phyloP scores from a whole-genome alignment of 1,140 invertebrate genomes.

The Ylistrum balloti region DNA sequence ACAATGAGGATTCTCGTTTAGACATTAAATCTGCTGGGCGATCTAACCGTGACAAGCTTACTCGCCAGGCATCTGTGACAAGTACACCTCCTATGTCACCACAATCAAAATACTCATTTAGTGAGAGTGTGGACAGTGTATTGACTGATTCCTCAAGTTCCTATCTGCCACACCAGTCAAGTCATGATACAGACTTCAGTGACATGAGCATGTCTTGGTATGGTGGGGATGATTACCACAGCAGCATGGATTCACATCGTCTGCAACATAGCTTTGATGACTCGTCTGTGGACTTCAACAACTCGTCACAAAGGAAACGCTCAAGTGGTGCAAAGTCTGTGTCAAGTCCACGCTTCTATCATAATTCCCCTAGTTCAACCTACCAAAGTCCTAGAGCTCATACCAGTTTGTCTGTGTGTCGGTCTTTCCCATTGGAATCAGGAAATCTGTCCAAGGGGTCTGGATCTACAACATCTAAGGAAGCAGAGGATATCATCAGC shows the following conservation, averaged over 20 bases:
- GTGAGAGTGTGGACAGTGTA: constrained; percentile 74
- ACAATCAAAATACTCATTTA: constrained; percentile 72
- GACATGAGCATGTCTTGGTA: constrained; percentile 56
- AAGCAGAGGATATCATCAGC: constrained; percentile 65
- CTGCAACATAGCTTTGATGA: constrained; percentile 63
- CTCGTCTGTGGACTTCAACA: constrained; percentile 54
- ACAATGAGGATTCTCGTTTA: constrained; percentile 62
- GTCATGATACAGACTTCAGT: constrained; percentile 62
- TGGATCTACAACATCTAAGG: constrained; percentile 55
- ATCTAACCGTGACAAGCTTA: constrained; percentile 44
- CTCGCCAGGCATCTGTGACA: constrained; percentile 53
- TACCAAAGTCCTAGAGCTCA: constrained; percentile 45
- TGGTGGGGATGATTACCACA: constrained; percentile 58
- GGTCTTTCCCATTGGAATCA: constrained; percentile 56
- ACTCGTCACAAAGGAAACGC: constrained; percentile 53
- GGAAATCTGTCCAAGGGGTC: constrained; percentile 46
- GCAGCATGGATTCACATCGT: constrained; percentile 55
- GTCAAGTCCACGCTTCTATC: constrained; percentile 64
- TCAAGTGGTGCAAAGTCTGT: constrained; percentile 51
- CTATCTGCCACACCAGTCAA: constrained; percentile 66
- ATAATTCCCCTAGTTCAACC: constrained; percentile 67
- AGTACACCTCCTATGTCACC: constrained; percentile 74
- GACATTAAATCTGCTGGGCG: constrained; percentile 51
- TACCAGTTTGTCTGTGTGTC: constrained; percentile 52
- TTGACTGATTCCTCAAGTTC: constrained; percentile 68